Base-by-base conservation (phyloP, 2,113 vertebrate genomes). In the Nibea coibor region DNA sequence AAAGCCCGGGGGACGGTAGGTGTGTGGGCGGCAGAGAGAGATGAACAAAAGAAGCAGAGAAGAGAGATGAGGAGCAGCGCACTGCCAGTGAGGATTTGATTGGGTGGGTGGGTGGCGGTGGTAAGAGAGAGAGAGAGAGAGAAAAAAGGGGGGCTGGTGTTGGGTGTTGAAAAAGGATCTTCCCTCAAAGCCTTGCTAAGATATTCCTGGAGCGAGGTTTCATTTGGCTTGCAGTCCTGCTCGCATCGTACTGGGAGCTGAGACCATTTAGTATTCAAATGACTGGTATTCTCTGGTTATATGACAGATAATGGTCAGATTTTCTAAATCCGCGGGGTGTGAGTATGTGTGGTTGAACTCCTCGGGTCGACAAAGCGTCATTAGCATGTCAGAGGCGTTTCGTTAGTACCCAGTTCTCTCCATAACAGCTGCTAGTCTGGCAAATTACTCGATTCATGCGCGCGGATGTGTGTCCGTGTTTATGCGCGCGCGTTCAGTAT, bases 41-140 rank as follows among this genome's bases (percentile, higher is more conserved):
- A 91, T 79, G 92, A 94, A 94, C 94, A 95, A 95, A 94, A 92
- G 91, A 92, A 89, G 83, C 85, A 76, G 90, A 89, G 90, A 90
- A 90, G 87, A 91, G 87, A 86, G 88, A 86, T 76, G 82, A 88
- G 87, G 86, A 89, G 89, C 86, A 80, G 77, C 70, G 50, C 76
- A 75, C 74, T 86, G 90, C 91, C 86, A 89, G 87, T 74, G 83
- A 88, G 85, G 79, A 88, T 88, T 80, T 91, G 91, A 91, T 93
- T 93, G 89, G 89, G 71, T 83, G 86, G 83, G 87, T 88, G 90
- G 86, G 82, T 84, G 90, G 83, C 26, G 77, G 75, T 75, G 78
- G 88, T 85, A 59, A 53, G 17, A 26, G 4, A 28, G 35, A 28
- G 35, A 28, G 35, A 28, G 35, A 19, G 35, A 54, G 9, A 4